A percentile compares a stretch with the other conserved stretches of the same genome.
phyloP scores from a whole-genome alignment of 2,888 invertebrate genomes.

The Ennomos fuscantarius region DNA sequence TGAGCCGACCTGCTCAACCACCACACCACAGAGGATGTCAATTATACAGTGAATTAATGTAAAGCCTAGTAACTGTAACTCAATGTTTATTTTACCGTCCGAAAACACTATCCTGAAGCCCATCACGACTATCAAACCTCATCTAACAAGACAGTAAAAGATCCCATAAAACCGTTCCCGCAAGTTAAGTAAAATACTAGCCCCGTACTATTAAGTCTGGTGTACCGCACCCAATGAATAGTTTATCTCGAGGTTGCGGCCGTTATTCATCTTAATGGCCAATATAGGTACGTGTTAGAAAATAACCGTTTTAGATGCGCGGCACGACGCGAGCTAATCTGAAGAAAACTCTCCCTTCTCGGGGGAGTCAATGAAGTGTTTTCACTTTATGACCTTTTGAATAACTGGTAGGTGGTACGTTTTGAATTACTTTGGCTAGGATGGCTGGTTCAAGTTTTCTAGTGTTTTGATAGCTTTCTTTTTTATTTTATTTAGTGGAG shows the following conservation, averaged over 20 bases:
- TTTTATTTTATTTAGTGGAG: too few species aligned
- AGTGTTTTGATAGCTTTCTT: too few species aligned
- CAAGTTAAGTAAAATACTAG: conserved; percentile 28
- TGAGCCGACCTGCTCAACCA: too few species aligned
- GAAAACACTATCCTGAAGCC: too few species aligned
- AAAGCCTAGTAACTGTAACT: too few species aligned
- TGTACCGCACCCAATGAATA: conserved; percentile 33
- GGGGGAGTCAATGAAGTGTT: conserved; percentile 30
- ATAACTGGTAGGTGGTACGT: conserved; percentile 15
- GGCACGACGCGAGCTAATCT: conserved; percentile 36
- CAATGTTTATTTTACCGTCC: too few species aligned
- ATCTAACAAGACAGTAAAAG: conserved; percentile 3
- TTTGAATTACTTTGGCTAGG: conserved; percentile 12
- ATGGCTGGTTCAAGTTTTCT: too few species aligned
- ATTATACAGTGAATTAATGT: too few species aligned
- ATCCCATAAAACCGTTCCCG: conserved; percentile 12
- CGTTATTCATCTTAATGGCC: conserved; percentile 40
- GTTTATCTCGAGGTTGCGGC: conserved; percentile 30
- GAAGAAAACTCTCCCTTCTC: conserved; percentile 29
- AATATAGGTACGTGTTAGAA: conserved; percentile 26
- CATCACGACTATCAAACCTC: conserved; percentile 3
- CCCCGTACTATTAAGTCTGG: too few species aligned
- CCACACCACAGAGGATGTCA: too few species aligned
- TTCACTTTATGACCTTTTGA: conserved; percentile 27
- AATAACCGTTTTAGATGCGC: conserved; percentile 32